These are phyloP conservation scores for Albula goreensis DNA, from an alignment of 2,113 vertebrate species.

Conservation along the genomic window DNA sequence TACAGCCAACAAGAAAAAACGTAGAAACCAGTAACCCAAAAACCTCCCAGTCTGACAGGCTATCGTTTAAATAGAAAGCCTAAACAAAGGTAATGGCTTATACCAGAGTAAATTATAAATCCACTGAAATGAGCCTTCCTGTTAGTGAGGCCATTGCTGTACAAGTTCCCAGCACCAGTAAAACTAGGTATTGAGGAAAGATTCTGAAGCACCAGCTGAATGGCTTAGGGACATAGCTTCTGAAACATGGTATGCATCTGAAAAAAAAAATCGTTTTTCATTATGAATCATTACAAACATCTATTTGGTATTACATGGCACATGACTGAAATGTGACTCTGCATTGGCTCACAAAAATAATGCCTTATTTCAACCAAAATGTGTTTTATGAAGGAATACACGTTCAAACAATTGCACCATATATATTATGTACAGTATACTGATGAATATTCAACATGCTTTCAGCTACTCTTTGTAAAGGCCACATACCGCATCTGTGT, in stretches of 20 bases:
- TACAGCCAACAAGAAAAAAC: no score
- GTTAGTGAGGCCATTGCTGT: no score
- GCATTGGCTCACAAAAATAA: not conserved
- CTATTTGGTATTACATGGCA: no score
- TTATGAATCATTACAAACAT: no score
- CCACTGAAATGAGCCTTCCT: no score
- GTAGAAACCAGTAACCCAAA: no score
- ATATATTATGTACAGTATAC: not conserved
- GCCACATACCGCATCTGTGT: not conserved
- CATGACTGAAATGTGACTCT: no score
- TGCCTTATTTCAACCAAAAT: not conserved
- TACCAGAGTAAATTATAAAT: no score
- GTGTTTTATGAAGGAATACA: not conserved
- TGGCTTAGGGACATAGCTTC: not conserved
- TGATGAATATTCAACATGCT: not conserved
- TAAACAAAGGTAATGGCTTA: no score
- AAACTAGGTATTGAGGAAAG: not conserved
- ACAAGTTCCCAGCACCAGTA: not conserved
- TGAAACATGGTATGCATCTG: constrained; percentile 5
- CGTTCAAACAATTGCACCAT: not conserved
- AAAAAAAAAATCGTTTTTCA: not conserved
- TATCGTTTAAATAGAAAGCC: no score
- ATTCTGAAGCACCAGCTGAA: not conserved
- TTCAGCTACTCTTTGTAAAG: not conserved
- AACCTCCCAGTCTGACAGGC: no score